Conservation (phyloP, 2,113 vertebrate species). For the Colossoma macropomum region DNA sequence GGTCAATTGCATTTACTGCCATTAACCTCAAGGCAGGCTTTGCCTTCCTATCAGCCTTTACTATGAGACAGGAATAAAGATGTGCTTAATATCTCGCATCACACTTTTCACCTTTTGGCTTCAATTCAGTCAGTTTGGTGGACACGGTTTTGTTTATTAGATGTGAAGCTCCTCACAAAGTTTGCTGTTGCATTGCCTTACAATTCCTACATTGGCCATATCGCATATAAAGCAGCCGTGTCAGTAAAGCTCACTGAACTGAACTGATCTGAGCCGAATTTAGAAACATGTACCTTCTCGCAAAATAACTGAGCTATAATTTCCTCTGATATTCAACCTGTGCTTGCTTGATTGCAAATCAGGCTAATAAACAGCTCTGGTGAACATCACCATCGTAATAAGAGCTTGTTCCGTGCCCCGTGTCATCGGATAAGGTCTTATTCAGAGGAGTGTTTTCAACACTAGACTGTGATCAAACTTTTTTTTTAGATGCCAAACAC, state of each 20-base stretch:
- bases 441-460: slow-evolving; percentile 4
- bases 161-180: too few relatives aligned
- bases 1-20: slow-evolving; percentile 8
- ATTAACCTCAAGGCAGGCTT: slow-evolving; percentile 11
- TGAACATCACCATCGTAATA: background rate
- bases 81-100: background rate
- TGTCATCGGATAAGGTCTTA: background rate
- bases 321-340: background rate
- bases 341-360: slow-evolving; percentile 23
- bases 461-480: background rate
- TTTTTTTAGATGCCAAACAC: background rate
- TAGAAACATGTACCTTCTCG: background rate
- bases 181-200: too few relatives aligned
- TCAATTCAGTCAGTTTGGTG: background rate
- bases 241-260: too few relatives aligned
- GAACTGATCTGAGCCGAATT: too few relatives aligned
- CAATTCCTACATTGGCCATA: too few relatives aligned
- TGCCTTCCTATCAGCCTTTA: slow-evolving; percentile 9
- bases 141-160: background rate
- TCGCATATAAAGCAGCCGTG: too few relatives aligned
- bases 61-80: background rate
- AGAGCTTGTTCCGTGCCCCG: background rate
- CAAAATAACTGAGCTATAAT: background rate
- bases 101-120: background rate
- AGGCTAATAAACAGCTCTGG: background rate